Evolutionary conservation across 2,888 invertebrate genomes (phyloP), one percentile per base, ranked within the genome.

Genomic region (Cactoblastis cactorum): DNA sequence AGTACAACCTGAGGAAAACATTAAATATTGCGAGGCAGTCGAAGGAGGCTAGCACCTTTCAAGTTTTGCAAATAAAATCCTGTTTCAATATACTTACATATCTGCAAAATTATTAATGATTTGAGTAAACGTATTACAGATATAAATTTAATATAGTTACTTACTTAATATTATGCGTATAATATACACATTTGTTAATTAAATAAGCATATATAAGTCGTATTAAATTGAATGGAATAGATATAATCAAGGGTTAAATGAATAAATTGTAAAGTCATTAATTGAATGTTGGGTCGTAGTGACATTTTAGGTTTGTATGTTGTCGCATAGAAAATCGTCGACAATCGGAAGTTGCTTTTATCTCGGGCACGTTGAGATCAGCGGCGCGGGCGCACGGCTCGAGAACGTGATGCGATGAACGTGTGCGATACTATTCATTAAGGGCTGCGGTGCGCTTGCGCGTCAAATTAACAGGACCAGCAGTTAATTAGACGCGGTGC

Each of bases 371-470:
- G 69, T 70, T 63, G 60, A 77, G 80, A 76, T 79, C 77, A 74
- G 71, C 76, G n/a, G n/a, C n/a, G n/a, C 67, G 72, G 74, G 67
- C 74, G 77, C 45, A 54, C 52, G 57, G 71, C 74, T 73, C 77
- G 77, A 73, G 74, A 71, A 66, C 80, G 78, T 74, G 77, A 76
- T 55, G 74, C 75, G 88, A 89, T 89, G 83, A 80, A 86, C 85
- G 88, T 87, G 86, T 87, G 82, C 82, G 88, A 89, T 89, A 88
- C 79, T 76, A 85, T 89, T 88, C 88, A 88, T 89, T 89, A 89
- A 80, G 76, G 77, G 74, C 70, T 68, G 69, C 70, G 68, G 70
- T 67, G 70, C 67, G 70, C 77, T 76, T 81, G 69, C 78, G 85
- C 82, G 85, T 88, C 88, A 87, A 88, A 89, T 89, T 88, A 89